Evolutionary conservation across 2,888 invertebrate genomes (phyloP).

Genomic region (Noctua janthina): DNA sequence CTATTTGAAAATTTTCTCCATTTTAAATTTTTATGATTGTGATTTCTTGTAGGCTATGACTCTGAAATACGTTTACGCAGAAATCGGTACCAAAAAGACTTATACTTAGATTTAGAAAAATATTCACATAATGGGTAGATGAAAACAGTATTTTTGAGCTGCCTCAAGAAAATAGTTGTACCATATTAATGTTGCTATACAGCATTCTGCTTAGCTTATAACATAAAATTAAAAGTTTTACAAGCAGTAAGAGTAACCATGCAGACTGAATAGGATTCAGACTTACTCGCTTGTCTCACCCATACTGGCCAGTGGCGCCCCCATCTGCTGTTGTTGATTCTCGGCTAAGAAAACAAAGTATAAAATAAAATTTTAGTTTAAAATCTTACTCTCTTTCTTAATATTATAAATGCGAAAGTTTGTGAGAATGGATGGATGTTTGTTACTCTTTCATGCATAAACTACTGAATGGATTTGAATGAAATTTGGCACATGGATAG

Average conservation of each 20-base stretch:
- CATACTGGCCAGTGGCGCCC: constrained; percentile 91
- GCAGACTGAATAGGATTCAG: constrained; percentile 8
- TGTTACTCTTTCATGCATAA: too few relatives aligned
- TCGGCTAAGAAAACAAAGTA: constrained; percentile 76
- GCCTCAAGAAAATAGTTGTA: not conserved
- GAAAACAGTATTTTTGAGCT: not conserved
- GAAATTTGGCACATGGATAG: too few relatives aligned
- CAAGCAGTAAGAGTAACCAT: constrained; percentile 42
- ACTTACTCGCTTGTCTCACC: constrained; percentile 92
- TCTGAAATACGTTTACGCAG: constrained; percentile 39
- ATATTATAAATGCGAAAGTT: too few relatives aligned
- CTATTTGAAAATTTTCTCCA: not conserved
- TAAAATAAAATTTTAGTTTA: not conserved
- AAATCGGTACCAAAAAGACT: constrained; percentile 37
- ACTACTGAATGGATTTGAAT: too few relatives aligned
- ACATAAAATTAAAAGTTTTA: constrained; percentile 40
- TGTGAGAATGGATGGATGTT: too few relatives aligned
- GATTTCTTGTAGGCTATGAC: not conserved
- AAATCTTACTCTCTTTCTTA: too few relatives aligned
- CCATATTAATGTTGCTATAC: constrained; percentile 19
- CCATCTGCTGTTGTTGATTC: constrained; percentile 88
- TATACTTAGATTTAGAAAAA: not conserved
- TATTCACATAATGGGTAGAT: not conserved
- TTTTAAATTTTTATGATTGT: not conserved
- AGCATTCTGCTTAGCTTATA: constrained; percentile 33